A percentile compares a stretch with the other conserved stretches of the same genome.
Evolutionary conservation across 2,797 vertebrate genomes (phyloP).

Genomic region (Nothura maculosa): DNA sequence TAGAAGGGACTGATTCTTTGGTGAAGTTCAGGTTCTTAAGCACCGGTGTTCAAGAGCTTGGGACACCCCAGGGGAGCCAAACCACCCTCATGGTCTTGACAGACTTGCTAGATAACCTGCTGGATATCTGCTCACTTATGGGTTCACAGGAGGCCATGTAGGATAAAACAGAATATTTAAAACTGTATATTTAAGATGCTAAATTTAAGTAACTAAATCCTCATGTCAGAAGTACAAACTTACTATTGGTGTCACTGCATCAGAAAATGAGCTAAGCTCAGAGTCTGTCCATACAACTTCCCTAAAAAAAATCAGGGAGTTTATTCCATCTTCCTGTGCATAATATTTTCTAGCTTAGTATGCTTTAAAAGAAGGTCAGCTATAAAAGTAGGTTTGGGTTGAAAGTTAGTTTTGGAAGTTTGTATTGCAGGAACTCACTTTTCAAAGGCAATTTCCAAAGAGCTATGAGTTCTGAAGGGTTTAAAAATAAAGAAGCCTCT

Average conservation of each 20-base stretch:
- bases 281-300: not conserved
- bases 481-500: constrained; percentile 5
- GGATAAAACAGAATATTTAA: not conserved
- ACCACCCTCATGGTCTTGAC: not conserved
- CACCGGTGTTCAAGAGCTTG: not conserved
- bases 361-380: not conserved
- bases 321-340: not conserved
- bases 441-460: not conserved
- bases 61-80: not conserved
- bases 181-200: not conserved
- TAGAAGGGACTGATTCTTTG: not conserved
- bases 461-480: not conserved
- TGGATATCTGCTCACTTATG: not conserved
- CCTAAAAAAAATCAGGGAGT: not conserved
- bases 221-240: not conserved
- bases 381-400: not conserved
- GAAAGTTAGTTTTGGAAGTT: not conserved
- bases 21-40: not conserved
- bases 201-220: not conserved
- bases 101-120: not conserved
- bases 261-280: not conserved
- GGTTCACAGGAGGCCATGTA: not conserved
- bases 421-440: not conserved
- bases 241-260: not conserved
- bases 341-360: not conserved